phyloP scores from a whole-genome alignment of 2,888 invertebrate genomes.

The Pristionchus maxplancki region DNA sequence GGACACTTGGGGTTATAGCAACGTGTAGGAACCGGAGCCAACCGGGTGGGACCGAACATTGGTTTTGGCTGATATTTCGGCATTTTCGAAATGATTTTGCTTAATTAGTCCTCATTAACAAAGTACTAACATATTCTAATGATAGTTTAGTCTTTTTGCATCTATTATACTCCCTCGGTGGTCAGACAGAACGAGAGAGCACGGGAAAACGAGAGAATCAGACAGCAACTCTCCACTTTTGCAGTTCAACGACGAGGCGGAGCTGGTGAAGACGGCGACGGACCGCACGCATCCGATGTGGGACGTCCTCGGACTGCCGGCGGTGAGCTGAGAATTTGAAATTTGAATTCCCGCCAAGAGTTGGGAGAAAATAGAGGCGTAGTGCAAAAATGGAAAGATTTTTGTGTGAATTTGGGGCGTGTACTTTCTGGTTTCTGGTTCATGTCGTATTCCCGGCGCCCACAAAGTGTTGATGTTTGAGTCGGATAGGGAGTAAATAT shows the following conservation, averaged over 20 bases:
- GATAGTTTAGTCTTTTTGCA: not conserved
- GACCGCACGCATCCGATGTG: slow-evolving; percentile 68
- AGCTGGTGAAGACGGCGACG: slow-evolving; percentile 61
- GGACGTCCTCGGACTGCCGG: slow-evolving; percentile 71
- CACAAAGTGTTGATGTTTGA: too few relatives aligned
- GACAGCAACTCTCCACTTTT: not conserved
- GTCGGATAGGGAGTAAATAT: not conserved
- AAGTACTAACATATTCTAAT: too few relatives aligned
- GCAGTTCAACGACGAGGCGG: slow-evolving; percentile 61
- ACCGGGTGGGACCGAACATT: not conserved
- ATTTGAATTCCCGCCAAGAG: not conserved
- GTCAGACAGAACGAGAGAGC: too few relatives aligned
- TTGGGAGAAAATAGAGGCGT: not conserved
- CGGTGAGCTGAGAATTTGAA: slow-evolving; percentile 55
- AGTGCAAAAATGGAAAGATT: not conserved
- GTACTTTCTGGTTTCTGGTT: too few relatives aligned
- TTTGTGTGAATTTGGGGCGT: not conserved
- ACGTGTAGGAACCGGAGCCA: too few relatives aligned
- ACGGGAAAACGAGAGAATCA: too few relatives aligned
- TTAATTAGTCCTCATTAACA: not conserved
- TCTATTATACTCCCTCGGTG: too few relatives aligned
- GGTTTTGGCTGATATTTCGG: not conserved
- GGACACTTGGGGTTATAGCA: too few relatives aligned
- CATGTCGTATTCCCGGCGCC: too few relatives aligned
- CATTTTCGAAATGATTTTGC: not conserved